Percentiles rank a stretch among this genome's conserved stretches.
phyloP scores from a whole-genome alignment of 1,140 invertebrate genomes.

The Sipha flava region DNA sequence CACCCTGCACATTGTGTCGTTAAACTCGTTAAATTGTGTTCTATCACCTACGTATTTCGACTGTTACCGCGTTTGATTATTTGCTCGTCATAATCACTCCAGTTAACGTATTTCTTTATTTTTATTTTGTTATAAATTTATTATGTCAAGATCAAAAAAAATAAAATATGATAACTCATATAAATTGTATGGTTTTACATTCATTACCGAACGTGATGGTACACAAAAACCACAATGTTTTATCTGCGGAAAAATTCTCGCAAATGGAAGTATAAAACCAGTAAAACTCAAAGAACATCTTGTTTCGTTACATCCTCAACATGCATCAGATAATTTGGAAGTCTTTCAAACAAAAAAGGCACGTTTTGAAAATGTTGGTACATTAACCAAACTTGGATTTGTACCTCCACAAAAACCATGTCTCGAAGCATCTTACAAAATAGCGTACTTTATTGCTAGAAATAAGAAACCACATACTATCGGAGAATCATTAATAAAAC shows the following conservation, averaged over 20 bases:
- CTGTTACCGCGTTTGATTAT: background rate
- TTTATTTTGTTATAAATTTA: background rate
- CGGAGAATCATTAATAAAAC: background rate
- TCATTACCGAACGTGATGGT: background rate
- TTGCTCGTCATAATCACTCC: background rate
- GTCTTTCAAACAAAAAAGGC: no score
- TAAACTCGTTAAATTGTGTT: background rate
- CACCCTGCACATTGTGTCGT: background rate
- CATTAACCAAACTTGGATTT: background rate
- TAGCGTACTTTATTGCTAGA: background rate
- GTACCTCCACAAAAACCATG: no score
- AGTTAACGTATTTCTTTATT: background rate
- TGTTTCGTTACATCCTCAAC: no score
- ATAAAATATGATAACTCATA: background rate
- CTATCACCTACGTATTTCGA: no score
- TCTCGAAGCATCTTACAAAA: background rate
- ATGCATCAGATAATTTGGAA: no score
- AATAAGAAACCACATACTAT: background rate
- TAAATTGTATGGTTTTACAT: background rate
- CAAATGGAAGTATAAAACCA: background rate
- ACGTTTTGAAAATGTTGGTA: no score
- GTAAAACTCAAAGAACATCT: background rate
- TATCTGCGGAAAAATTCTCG: background rate
- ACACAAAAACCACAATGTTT: background rate
- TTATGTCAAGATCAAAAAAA: background rate